Conservation (phyloP, 2,113 vertebrate species). For the Poeciliopsis occidentalis region DNA sequence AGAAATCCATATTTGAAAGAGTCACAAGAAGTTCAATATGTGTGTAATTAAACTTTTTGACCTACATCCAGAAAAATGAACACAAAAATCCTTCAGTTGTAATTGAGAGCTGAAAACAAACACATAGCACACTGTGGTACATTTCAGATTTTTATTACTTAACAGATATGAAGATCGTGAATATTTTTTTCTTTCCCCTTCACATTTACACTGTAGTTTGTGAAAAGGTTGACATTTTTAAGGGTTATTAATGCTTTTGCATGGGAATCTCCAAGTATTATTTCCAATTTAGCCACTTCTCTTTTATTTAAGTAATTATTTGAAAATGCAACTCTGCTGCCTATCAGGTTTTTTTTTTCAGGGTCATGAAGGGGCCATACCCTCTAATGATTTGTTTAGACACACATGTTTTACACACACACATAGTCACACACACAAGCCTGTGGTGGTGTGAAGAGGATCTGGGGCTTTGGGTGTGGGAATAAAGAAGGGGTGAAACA, state of each 20-base stretch:
- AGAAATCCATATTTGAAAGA: too few species aligned
- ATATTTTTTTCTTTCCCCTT: not conserved
- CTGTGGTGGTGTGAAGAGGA: conserved; percentile 58
- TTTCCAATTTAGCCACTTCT: not conserved
- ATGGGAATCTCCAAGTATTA: not conserved
- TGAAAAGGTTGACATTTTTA: too few species aligned
- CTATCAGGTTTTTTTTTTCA: conserved; percentile 75
- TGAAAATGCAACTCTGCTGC: conserved; percentile 66
- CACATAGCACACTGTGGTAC: not conserved
- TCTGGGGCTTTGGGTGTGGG: conserved; percentile 85
- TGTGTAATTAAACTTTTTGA: too few species aligned
- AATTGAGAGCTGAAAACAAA: not conserved
- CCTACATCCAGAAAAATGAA: too few species aligned
- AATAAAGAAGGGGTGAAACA: conserved; percentile 62
- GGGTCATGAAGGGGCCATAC: conserved; percentile 85
- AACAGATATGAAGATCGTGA: not conserved
- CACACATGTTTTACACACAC: conserved; percentile 14
- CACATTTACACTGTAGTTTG: too few species aligned
- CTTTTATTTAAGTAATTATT: conserved; percentile 6
- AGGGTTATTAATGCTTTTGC: too few species aligned
- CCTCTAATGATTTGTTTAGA: conserved; percentile 59
- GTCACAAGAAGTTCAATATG: too few species aligned
- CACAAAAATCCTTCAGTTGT: not conserved
- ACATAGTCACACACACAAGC: conserved; percentile 23
- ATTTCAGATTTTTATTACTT: not conserved